Percentiles rank a stretch among this genome's conserved stretches.
Evolutionary conservation across 2,797 vertebrate genomes (phyloP).

Genomic region (Molothrus aeneus): DNA sequence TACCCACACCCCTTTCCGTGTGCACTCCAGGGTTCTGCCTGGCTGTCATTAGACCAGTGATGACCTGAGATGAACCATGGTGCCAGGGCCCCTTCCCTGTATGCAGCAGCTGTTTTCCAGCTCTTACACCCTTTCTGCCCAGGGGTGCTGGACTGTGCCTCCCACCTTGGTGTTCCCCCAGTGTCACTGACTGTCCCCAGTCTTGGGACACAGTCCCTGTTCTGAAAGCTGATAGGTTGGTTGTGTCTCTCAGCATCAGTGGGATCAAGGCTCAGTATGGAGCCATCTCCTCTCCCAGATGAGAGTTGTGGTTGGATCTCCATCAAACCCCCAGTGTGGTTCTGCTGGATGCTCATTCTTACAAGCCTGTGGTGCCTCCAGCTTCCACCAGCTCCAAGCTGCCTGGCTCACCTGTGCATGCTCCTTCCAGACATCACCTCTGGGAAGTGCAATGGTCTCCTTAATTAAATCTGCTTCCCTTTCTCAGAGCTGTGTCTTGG

Average conservation of each 20-base stretch:
- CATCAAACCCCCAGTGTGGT: rapidly evolving
- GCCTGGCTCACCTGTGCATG: rapidly evolving
- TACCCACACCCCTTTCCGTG: rapidly evolving
- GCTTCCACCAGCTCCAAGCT: not conserved
- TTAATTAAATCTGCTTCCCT: not conserved
- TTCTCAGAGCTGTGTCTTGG: rapidly evolving
- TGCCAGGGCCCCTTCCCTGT: not conserved
- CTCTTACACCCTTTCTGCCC: not conserved
- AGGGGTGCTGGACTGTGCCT: not conserved
- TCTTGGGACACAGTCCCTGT: rapidly evolving
- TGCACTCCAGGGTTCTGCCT: not conserved
- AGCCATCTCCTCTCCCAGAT: not conserved
- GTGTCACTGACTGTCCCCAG: not conserved
- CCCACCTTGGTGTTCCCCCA: not conserved
- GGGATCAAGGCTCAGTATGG: rapidly evolving
- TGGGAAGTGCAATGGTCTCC: rapidly evolving
- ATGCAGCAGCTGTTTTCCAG: not conserved
- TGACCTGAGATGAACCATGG: constrained; percentile 24
- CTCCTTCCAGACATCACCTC: not conserved
- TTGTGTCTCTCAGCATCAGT: not conserved
- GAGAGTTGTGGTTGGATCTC: rapidly evolving
- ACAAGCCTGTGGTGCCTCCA: not conserved
- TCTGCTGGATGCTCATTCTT: not conserved
- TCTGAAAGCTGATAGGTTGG: not conserved
- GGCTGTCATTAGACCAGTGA: rapidly evolving